Conservation (phyloP, 2,888 invertebrate species). For the Physocephala rufipes region DNA sequence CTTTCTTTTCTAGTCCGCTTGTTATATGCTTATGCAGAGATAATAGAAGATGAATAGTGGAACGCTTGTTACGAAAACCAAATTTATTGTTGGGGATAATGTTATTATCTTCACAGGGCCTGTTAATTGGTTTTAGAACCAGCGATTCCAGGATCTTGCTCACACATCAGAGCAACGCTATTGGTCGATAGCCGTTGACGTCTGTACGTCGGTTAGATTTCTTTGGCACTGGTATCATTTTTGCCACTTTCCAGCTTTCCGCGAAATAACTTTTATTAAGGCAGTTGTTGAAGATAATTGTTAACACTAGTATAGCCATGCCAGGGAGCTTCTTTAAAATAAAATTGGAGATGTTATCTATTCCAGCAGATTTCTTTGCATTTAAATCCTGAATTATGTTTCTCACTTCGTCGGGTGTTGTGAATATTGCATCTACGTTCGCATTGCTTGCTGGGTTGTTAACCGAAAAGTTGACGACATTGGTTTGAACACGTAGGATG, state of each 20-base stretch:
- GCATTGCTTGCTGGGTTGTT: no score
- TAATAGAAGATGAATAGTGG: neutral
- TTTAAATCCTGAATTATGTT: no score
- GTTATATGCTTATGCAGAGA: neutral
- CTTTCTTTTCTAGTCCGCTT: neutral
- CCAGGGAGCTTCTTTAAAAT: neutral
- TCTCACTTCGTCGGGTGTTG: no score
- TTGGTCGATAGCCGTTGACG: constrained; percentile 5
- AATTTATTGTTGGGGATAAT: neutral
- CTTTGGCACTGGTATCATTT: constrained; percentile 14
- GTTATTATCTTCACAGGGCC: neutral
- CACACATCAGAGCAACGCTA: neutral
- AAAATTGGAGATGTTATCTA: constrained; percentile 1
- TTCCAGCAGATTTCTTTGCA: no score
- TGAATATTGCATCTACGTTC: no score
- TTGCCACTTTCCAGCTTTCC: constrained; percentile 12
- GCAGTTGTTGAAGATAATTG: neutral
- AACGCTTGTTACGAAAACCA: neutral
- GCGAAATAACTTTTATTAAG: neutral
- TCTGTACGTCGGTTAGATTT: neutral
- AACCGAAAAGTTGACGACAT: no score
- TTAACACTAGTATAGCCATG: neutral
- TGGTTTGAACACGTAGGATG: no score
- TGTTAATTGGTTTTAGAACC: neutral
- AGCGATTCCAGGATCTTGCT: constrained; percentile 18